Conservation (phyloP, 2,113 vertebrate species). For the Anhinga anhinga region DNA sequence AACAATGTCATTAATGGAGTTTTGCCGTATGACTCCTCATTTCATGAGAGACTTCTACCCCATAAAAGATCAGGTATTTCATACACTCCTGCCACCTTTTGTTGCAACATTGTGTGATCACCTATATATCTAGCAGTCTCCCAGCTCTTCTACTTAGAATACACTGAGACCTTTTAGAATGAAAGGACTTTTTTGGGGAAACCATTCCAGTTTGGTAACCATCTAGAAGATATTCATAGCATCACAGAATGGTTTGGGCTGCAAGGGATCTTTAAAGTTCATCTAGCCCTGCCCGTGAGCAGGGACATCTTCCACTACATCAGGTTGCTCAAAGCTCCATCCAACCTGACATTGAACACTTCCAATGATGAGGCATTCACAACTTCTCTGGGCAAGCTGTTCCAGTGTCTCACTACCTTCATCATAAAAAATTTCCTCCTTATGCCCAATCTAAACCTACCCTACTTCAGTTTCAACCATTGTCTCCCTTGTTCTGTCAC, state of each 20-base stretch:
- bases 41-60: neutral
- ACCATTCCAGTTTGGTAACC: neutral
- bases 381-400: neutral
- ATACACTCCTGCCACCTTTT: neutral
- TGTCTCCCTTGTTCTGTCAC: neutral
- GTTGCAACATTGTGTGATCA: neutral
- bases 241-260: neutral
- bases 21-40: neutral
- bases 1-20: neutral
- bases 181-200: neutral
- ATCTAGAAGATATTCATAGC: neutral
- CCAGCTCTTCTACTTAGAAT: neutral
- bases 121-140: neutral
- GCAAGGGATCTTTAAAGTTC: neutral
- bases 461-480: neutral
- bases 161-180: neutral
- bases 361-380: neutral
- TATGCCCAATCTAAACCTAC: neutral
- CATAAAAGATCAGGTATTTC: neutral
- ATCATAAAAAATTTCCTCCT: neutral
- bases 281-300: fast-evolving
- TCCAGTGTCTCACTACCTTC: neutral
- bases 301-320: neutral
- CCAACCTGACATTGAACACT: neutral
- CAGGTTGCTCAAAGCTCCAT: neutral